Evolutionary conservation across 2,888 invertebrate species (phyloP).

Genomic region (Hymenopus coronatus): DNA sequence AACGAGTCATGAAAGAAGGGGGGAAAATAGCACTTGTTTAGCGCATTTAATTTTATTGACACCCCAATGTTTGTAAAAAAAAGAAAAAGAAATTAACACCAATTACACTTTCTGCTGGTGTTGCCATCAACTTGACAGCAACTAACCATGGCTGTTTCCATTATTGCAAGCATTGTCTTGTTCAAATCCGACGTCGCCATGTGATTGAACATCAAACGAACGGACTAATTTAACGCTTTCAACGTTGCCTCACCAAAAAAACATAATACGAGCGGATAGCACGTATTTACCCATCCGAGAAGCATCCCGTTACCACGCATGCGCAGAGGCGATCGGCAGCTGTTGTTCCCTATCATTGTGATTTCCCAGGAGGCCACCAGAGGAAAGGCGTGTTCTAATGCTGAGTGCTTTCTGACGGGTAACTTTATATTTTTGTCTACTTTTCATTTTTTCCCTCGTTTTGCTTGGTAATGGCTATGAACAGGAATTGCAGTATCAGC

Average conservation of each 20-base stretch:
- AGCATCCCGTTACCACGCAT: not conserved
- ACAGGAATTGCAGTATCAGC: not conserved
- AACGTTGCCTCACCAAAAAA: not conserved
- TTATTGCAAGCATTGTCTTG: not conserved
- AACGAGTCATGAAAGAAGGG: not conserved
- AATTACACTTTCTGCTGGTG: not conserved
- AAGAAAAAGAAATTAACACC: not conserved
- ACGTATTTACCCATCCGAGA: not conserved
- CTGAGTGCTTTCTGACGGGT: not conserved
- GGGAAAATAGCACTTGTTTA: not conserved
- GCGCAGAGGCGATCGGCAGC: not conserved
- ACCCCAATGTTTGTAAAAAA: not conserved
- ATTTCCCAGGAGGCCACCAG: not conserved
- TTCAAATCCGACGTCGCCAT: not conserved
- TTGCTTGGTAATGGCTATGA: not conserved
- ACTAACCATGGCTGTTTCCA: not conserved
- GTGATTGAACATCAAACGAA: conserved; percentile 4
- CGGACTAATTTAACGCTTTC: not conserved
- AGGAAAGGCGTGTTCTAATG: not conserved
- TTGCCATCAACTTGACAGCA: not conserved
- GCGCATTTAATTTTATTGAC: not conserved
- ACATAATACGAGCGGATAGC: not conserved
- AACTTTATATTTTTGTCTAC: not conserved
- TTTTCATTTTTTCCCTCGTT: not conserved
- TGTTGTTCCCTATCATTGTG: conserved; percentile 7